phyloP scores from a whole-genome alignment of 2,888 invertebrate species.

The Lacanobia wlatinum region DNA sequence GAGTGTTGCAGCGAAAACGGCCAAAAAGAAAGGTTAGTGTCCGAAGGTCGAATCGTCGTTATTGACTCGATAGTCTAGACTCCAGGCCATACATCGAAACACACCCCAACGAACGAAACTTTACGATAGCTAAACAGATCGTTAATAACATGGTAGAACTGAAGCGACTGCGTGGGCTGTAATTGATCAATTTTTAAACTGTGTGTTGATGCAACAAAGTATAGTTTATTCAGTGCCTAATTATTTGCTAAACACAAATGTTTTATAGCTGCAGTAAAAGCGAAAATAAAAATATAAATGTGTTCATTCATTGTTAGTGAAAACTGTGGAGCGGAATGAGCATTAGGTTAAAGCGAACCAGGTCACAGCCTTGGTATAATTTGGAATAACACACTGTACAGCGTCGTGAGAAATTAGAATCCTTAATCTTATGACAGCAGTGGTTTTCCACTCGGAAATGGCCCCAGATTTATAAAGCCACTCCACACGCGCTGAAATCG shows the following conservation, averaged over 20 bases:
- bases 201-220: constrained; percentile 11
- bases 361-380: constrained; percentile 69
- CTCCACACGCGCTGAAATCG: constrained; percentile 43
- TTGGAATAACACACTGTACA: constrained; percentile 50
- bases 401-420: constrained; percentile 59
- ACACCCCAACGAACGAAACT: constrained; percentile 61
- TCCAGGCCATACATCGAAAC: constrained; percentile 55
- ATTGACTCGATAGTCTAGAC: constrained; percentile 67
- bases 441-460: constrained; percentile 61
- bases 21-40: constrained; percentile 68
- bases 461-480: constrained; percentile 56
- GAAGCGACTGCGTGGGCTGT: constrained; percentile 41
- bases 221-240: constrained; percentile 34
- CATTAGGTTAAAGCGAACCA: constrained; percentile 60
- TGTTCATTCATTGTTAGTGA: constrained; percentile 34
- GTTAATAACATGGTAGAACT: constrained; percentile 54
- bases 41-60: constrained; percentile 69
- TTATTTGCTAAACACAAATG: constrained; percentile 42
- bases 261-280: constrained; percentile 45
- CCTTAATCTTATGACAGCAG: constrained; percentile 56
- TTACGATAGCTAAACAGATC: constrained; percentile 66
- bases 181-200: constrained; percentile 44
- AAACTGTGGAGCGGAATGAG: constrained; percentile 29
- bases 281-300: constrained; percentile 14
- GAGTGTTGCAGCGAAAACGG: constrained; percentile 51